Evolutionary conservation across 2,797 vertebrate species (phyloP), one percentile per base, ranked within the genome.

Genomic region (Sarcoramphus papa): DNA sequence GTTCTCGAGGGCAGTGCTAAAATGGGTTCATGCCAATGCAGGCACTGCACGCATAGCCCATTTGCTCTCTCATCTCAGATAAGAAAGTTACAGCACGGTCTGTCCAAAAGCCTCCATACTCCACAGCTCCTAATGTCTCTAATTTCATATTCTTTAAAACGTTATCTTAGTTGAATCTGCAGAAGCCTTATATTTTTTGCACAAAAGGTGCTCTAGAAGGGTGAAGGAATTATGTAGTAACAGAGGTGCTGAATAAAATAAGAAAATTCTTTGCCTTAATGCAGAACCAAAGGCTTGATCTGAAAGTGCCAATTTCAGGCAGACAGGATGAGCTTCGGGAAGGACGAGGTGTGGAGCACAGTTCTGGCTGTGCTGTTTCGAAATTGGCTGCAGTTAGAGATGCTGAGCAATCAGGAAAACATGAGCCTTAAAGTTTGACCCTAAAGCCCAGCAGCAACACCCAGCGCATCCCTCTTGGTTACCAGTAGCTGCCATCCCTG

Each of bases 271-370:
- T 73, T 69, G 33, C 56, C n/a, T 28, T 68, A 64, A 28, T 45
- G n/a, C 53, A 80, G 75, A 80, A 23, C 25, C 54, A 45, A 45
- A 41, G 59, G 22, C 47, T 80, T 50, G 40, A 7, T 84, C 22
- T 40, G 11, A 12, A 78, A 53, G 69, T 43, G 63, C 31, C 47
- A 8, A 5, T 56, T 75, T 40, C 24, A n/a, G 40, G 64, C 31
- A 31, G 59, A 7, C 3, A 4, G 76, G 50, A 5, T 10, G 50
- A 20, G 33, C n/a, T 24, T n/a, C 2, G 7, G n/a, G 65, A 68
- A 83, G 74, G 50, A 50, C 9, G 0, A 0, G 2, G 23, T 15
- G 21, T 27, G 3, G 23, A 41, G 22, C 2, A 4, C n/a, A 15
- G 48, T 68, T 57, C 73, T n/a, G 40, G 16, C 33, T 10, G 9